Evolutionary conservation across 2,113 vertebrate species (phyloP).

Genomic region (Gavia stellata): DNA sequence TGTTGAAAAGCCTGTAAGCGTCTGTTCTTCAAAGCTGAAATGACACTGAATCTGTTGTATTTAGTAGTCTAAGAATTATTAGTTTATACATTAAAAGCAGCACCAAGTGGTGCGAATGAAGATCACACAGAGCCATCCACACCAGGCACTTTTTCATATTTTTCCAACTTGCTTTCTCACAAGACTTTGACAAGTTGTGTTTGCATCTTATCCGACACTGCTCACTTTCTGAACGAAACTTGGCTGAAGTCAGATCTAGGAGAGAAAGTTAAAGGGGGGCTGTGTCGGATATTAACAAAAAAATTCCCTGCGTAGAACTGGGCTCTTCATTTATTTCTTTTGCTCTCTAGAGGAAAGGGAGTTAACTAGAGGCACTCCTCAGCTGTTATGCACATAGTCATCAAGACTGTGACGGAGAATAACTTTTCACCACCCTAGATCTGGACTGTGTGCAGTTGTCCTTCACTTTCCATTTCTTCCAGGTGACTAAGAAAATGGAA

Average conservation of each 20-base stretch:
- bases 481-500: neutral
- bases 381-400: neutral
- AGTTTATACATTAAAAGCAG: conserved; percentile 72
- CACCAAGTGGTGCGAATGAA: conserved; percentile 60
- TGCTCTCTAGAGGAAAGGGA: neutral
- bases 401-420: neutral
- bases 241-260: neutral
- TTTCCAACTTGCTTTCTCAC: conserved; percentile 39
- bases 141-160: conserved; percentile 32
- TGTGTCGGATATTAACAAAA: neutral
- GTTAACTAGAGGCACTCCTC: neutral
- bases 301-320: neutral
- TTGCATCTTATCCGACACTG: conserved; percentile 26
- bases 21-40: conserved; percentile 81
- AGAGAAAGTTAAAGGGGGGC: neutral
- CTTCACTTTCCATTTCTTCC: neutral
- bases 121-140: conserved; percentile 29
- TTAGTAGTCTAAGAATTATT: conserved; percentile 77
- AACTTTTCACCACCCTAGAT: neutral
- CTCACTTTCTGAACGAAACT: neutral
- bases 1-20: conserved; percentile 87
- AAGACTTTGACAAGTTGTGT: conserved; percentile 36
- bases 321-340: neutral
- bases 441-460: neutral
- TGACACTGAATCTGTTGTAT: conserved; percentile 75